phyloP scores from a whole-genome alignment of 2,113 vertebrate genomes.

The Pteronura brasiliensis region DNA sequence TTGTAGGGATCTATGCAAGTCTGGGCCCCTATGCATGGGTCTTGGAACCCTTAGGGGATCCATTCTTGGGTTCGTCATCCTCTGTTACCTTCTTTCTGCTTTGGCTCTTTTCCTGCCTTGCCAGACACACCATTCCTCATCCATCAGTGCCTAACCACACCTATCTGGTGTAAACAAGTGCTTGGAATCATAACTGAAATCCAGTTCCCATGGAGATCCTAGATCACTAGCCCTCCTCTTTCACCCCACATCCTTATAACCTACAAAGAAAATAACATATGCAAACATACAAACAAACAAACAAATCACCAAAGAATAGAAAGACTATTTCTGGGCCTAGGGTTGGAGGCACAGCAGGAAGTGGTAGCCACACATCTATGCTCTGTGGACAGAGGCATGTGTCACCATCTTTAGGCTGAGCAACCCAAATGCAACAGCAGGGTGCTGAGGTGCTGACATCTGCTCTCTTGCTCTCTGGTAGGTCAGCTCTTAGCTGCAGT shows the following conservation, averaged over 20 bases:
- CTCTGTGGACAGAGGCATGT: neutral
- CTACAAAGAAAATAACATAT: constrained; percentile 34
- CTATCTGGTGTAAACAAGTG: neutral
- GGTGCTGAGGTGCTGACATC: neutral
- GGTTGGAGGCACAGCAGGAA: neutral
- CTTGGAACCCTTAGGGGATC: neutral
- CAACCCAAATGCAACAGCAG: neutral
- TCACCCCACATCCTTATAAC: neutral
- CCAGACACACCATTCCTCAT: neutral
- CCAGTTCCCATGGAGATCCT: neutral
- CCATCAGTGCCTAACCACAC: neutral
- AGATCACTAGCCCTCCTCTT: neutral
- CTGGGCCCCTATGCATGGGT: neutral
- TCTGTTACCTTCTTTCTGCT: neutral
- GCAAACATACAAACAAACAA: neutral
- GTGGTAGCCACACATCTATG: neutral
- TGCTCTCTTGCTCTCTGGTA: constrained; percentile 5
- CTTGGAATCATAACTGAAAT: neutral
- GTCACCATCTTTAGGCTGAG: neutral
- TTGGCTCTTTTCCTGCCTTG: neutral
- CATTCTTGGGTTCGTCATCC: neutral
- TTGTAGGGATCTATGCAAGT: neutral
- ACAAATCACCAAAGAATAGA: neutral
- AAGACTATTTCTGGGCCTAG: neutral
- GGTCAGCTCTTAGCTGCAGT: neutral